Evolutionary conservation across 2,888 invertebrate species (phyloP).

Genomic region (Glaucopsyche alexis): DNA sequence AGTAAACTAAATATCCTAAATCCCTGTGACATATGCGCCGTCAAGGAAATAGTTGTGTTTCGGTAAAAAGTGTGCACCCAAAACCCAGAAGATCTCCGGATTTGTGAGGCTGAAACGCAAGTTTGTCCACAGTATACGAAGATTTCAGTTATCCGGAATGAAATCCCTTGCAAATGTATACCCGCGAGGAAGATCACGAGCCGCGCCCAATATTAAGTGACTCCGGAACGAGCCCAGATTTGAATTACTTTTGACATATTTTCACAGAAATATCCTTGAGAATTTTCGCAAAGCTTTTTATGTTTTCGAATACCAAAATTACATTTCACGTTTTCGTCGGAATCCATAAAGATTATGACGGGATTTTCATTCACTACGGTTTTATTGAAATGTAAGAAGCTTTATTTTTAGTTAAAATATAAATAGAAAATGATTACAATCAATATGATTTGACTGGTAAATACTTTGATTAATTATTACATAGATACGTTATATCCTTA

Average conservation of each 20-base stretch:
- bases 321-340: not conserved
- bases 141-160: slow-evolving; percentile 71
- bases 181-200: slow-evolving; percentile 41
- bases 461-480: no score
- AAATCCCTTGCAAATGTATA: slow-evolving; percentile 52
- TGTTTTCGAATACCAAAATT: slow-evolving; percentile 9
- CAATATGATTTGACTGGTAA: no score
- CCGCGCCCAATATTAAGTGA: slow-evolving; percentile 66
- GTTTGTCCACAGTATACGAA: slow-evolving; percentile 42
- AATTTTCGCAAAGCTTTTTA: slow-evolving; percentile 26
- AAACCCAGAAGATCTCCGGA: not conserved
- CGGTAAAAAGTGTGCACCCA: not conserved
- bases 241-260: slow-evolving; percentile 55
- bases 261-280: slow-evolving; percentile 37
- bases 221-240: slow-evolving; percentile 58
- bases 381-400: not conserved
- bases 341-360: not conserved
- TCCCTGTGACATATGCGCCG: no score
- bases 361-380: not conserved
- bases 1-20: no score
- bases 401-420: not conserved
- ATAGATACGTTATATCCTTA: no score
- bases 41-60: not conserved
- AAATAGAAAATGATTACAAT: not conserved
- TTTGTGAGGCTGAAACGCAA: slow-evolving; percentile 68